Conservation (phyloP, 2,113 vertebrate genomes). For the Mola mola region DNA sequence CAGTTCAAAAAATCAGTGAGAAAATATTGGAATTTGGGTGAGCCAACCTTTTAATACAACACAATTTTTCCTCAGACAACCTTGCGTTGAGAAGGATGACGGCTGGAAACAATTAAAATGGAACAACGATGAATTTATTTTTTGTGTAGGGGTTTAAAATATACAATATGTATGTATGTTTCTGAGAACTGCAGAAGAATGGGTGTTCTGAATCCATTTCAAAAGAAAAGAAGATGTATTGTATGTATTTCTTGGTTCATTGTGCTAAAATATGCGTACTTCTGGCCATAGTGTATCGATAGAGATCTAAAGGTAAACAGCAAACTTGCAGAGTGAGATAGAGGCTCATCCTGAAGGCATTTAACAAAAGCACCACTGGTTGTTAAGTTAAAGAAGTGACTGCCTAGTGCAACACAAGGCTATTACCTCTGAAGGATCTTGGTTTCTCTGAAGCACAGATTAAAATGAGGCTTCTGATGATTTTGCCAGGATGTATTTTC, state of each 20-base stretch:
- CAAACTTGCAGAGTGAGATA: not conserved
- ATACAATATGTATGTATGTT: not conserved
- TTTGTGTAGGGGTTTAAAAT: no score
- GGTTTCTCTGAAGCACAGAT: not conserved
- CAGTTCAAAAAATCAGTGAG: no score
- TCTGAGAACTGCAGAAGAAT: constrained; percentile 25
- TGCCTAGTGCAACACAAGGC: no score
- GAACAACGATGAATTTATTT: no score
- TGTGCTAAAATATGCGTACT: not conserved
- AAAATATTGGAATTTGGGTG: no score
- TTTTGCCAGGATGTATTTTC: not conserved
- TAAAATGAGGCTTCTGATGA: not conserved
- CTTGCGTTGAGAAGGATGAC: no score
- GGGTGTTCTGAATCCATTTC: not conserved
- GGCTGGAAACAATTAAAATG: no score
- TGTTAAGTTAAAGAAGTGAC: not conserved
- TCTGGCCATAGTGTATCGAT: no score
- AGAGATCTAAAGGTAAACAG: not conserved
- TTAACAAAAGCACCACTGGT: not conserved
- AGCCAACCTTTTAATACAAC: no score
- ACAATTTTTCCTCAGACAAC: no score
- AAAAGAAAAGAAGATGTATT: constrained; percentile 1
- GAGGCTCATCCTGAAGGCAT: not conserved
- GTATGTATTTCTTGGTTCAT: constrained; percentile 1
- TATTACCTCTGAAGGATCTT: no score